Base-by-base conservation (phyloP, 1,140 invertebrate species). In the Drosophila truncata region DNA sequence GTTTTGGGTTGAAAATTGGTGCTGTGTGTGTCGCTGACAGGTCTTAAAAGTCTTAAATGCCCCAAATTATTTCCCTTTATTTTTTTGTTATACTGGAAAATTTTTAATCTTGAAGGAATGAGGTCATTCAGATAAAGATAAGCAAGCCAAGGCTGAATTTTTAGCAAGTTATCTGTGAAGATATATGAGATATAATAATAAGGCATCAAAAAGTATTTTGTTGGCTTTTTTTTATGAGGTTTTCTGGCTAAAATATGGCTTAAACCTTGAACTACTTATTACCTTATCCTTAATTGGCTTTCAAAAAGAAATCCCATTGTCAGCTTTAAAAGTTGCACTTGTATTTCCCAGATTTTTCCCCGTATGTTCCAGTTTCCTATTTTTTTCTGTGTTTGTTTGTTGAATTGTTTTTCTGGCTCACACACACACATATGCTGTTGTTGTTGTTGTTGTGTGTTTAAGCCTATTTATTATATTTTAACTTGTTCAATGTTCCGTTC, bases 391-490 rank as follows among this genome's bases (percentile, higher is more conserved):
- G 33, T 11, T 11, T 33, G 33, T 13, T 33, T 25, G 42, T 27
- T 41, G 44, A 35, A n/a, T 41, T 37, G 18, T 25, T 37, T 35
- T 63, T 25, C 31, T 31, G n/a, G 4, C 31, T 1, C 4, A 54
- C 39, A 52, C 50, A 33, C 7, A 16, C 25, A 16, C 33, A 66
- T 60, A 50, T 69, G 65, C 20, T 31, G 29, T 18, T 29, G 27
- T 27, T 27, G 27, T 27, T 27, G 27, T 29, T 29, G 27, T 4
- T 64, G 59, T 49, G 66, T 64, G 31, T 71, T 72, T 60, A 61
- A 80, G 66, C 80, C 76, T 77, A 69, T 80, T 82, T 87, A 82
- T 86, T 87, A 87, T 86, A 88, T 88, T 88, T 87, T 87, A 88
- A 83, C 66, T 82, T 86, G 83, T 69, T 87, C 80, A 88, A 88